These are phyloP conservation scores for Phalera bucephala DNA, from an alignment of 2,888 invertebrate genomes.

Conservation along the genomic window DNA sequence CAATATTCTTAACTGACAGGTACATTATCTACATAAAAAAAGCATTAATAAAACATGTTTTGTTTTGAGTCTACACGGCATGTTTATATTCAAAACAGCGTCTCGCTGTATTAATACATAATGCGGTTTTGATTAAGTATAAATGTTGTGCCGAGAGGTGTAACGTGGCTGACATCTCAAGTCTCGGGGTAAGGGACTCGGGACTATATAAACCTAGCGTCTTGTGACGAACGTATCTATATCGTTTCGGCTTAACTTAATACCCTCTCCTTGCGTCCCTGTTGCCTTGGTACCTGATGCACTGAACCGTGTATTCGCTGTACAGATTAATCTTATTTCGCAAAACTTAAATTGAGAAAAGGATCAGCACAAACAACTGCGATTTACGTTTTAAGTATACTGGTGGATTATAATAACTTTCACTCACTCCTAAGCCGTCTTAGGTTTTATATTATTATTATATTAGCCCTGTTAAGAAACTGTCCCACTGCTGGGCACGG, in stretches of 20 bases:
- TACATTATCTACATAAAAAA: neutral
- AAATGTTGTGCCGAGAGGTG: neutral
- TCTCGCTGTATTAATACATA: neutral
- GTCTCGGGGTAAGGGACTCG: neutral
- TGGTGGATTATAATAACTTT: too few relatives aligned
- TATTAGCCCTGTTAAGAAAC: too few relatives aligned
- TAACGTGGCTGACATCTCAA: conserved; percentile 6
- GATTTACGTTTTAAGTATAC: too few relatives aligned
- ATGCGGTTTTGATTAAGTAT: neutral
- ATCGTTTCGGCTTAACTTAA: conserved; percentile 24
- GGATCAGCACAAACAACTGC: conserved; percentile 14
- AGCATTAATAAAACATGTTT: conserved; percentile 1
- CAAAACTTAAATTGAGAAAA: conserved; percentile 9
- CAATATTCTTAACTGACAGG: neutral
- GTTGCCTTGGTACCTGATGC: conserved; percentile 30
- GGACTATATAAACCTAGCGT: conserved; percentile 10
- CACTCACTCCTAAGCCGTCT: too few relatives aligned
- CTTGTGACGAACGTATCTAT: conserved; percentile 16
- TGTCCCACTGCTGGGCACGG: too few relatives aligned
- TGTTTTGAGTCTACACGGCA: neutral
- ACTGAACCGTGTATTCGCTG: conserved; percentile 30
- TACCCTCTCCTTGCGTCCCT: conserved; percentile 24
- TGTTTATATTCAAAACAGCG: neutral
- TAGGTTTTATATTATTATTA: too few relatives aligned
- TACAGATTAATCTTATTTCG: conserved; percentile 26